Conservation (phyloP, 2,113 vertebrate genomes). For the Hydropotes inermis region DNA sequence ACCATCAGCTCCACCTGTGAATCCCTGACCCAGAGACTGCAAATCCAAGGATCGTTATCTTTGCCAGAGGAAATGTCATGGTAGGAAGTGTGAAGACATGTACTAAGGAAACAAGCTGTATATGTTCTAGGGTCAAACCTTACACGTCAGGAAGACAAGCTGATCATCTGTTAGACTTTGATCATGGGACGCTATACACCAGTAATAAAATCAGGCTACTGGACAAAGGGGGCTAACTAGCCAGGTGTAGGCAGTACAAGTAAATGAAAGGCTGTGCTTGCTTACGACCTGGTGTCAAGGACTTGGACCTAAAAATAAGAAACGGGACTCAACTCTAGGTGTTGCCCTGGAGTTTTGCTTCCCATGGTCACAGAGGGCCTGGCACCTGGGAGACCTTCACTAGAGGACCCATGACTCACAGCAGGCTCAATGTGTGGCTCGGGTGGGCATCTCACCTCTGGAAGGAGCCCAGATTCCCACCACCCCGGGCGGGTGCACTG, state of each 20-base stretch:
- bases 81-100: background rate
- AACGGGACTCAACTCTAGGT: background rate
- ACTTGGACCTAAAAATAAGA: background rate
- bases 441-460: too few species aligned
- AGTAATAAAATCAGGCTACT: background rate
- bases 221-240: background rate
- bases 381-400: background rate
- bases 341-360: background rate
- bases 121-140: background rate
- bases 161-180: background rate
- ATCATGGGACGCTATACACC: background rate
- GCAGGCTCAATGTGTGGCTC: background rate
- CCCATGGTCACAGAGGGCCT: accelerated
- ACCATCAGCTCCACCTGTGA: background rate
- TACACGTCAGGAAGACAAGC: background rate
- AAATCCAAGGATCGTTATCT: background rate
- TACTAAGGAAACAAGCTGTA: background rate
- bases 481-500: accelerated
- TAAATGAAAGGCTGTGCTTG: background rate
- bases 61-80: background rate
- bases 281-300: too few species aligned
- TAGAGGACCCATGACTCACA: background rate
- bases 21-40: background rate
- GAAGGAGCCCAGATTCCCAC: background rate
- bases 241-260: background rate